Percentiles rank a stretch among this genome's conserved stretches.
phyloP scores from a whole-genome alignment of 2,888 invertebrate species.

The Matsumyia berberina region DNA sequence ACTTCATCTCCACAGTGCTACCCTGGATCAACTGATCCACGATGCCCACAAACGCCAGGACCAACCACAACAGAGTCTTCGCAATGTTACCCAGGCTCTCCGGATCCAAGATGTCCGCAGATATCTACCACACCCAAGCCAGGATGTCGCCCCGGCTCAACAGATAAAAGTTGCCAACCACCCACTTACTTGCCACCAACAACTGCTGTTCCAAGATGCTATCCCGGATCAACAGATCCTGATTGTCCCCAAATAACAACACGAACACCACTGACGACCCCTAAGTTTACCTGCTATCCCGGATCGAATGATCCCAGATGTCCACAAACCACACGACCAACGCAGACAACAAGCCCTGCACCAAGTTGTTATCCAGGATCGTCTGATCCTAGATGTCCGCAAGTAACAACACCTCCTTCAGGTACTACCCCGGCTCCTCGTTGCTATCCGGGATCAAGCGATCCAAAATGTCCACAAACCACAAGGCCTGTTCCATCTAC shows the following conservation, averaged over 20 bases:
- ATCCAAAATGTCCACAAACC: conserved; percentile 79
- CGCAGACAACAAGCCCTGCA: too few species aligned
- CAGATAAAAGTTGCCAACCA: conserved; percentile 70
- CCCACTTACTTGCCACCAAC: not conserved
- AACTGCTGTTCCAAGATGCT: too few species aligned
- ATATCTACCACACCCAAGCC: conserved; percentile 77
- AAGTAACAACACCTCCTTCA: not conserved
- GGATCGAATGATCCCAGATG: too few species aligned
- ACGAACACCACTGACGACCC: too few species aligned
- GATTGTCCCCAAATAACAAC: too few species aligned
- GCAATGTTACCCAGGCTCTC: not conserved
- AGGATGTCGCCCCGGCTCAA: conserved; percentile 79
- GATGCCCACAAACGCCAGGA: not conserved
- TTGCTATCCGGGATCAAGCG: conserved; percentile 81
- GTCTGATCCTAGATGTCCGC: too few species aligned
- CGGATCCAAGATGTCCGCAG: conserved; percentile 63
- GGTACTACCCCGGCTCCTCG: not conserved
- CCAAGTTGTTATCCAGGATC: too few species aligned
- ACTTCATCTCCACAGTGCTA: not conserved
- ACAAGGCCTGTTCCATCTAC: conserved; percentile 67
- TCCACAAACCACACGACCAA: too few species aligned
- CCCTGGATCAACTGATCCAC: not conserved
- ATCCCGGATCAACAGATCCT: too few species aligned
- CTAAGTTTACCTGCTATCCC: too few species aligned
- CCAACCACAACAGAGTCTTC: not conserved